Percentiles rank a stretch among this genome's conserved stretches.
These are phyloP conservation scores for Syngnathus scovelli DNA, from an alignment of 2,113 vertebrate species.

Conservation along the genomic window DNA sequence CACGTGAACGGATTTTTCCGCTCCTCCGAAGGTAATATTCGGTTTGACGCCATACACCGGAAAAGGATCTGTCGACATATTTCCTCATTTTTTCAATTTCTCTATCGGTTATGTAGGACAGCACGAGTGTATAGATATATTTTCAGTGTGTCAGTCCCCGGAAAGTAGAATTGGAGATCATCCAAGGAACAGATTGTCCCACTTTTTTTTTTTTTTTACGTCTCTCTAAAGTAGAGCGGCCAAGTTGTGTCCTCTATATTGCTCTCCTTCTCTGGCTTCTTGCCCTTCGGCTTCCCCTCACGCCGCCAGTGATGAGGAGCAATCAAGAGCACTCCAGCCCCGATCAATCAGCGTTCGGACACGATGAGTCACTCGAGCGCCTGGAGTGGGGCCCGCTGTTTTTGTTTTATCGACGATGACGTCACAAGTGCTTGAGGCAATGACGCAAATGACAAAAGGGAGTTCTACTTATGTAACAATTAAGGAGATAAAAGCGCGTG, in stretches of 20 bases:
- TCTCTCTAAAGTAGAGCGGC: conserved; percentile 73
- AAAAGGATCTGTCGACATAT: conserved; percentile 16
- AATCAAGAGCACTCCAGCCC: conserved; percentile 19
- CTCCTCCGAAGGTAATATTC: conserved; percentile 16
- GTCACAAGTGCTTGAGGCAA: neutral
- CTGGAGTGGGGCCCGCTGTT: conserved; percentile 11
- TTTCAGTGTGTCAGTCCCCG: conserved; percentile 78
- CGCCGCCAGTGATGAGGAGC: conserved; percentile 17
- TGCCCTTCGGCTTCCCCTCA: conserved; percentile 50
- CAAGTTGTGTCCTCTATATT: conserved; percentile 68
- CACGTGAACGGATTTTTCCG: neutral
- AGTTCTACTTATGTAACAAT: no score
- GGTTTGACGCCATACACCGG: neutral
- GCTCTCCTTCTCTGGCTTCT: conserved; percentile 53
- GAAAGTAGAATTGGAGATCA: conserved; percentile 78
- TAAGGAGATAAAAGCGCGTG: no score
- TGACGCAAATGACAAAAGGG: neutral
- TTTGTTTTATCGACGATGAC: conserved; percentile 19
- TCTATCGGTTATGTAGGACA: conserved; percentile 71
- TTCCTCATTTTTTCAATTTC: conserved; percentile 35
- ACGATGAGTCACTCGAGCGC: conserved; percentile 35
- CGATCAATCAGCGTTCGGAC: conserved; percentile 27
- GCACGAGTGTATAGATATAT: conserved; percentile 73
- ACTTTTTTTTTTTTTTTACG: conserved; percentile 58
- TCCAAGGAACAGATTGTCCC: conserved; percentile 82